Conservation (phyloP, 2,888 invertebrate species). For the Dicycla oo region DNA sequence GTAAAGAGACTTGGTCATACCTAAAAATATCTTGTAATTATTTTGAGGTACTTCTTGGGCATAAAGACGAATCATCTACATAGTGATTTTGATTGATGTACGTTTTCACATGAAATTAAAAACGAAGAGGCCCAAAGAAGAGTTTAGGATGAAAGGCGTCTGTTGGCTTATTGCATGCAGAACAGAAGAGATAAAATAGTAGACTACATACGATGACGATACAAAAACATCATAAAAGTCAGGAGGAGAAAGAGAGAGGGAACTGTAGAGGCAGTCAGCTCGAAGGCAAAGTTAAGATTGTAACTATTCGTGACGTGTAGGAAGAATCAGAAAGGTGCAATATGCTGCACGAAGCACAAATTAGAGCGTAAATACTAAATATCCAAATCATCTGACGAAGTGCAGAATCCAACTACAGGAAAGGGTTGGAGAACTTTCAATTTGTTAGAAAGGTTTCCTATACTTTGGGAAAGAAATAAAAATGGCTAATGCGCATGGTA, state of each 20-base stretch:
- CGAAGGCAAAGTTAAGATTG: background rate
- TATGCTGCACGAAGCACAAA: background rate
- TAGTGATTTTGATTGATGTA: background rate
- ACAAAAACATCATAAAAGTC: background rate
- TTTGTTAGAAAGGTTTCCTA: background rate
- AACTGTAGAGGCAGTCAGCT: background rate
- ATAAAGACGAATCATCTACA: background rate
- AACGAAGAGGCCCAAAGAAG: background rate
- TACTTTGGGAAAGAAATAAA: no score
- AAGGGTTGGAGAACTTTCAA: background rate
- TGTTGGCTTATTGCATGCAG: background rate
- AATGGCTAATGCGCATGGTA: no score
- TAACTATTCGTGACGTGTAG: no score
- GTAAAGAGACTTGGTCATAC: constrained; percentile 28
- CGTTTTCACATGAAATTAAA: background rate
- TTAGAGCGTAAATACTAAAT: no score
- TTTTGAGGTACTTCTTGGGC: background rate
- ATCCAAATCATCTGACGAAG: no score
- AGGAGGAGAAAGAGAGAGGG: background rate
- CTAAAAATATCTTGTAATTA: constrained; percentile 21
- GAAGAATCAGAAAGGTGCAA: background rate
- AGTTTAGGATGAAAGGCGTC: background rate
- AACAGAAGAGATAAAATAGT: background rate
- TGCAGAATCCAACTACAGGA: background rate
- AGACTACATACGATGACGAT: background rate